Conservation (phyloP, 2,797 vertebrate genomes). For the Mus caroli region DNA sequence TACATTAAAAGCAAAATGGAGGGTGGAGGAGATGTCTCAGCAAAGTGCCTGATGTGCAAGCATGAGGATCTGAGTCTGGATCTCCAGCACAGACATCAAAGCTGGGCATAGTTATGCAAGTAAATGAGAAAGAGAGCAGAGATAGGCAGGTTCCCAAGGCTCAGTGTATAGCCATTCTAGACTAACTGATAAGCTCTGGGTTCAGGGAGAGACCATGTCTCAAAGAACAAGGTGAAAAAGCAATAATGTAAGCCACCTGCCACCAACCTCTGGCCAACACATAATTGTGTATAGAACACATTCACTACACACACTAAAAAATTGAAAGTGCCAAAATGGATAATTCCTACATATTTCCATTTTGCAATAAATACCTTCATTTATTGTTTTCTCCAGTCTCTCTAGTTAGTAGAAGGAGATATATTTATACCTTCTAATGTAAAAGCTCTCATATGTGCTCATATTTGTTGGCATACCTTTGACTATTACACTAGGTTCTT, state of each 20-base stretch:
- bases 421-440: not conserved
- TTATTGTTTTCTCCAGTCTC: not conserved
- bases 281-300: not conserved
- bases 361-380: not conserved
- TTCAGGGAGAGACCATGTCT: not conserved
- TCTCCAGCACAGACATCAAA: not conserved
- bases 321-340: not conserved
- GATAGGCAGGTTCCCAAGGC: not conserved
- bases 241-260: no score
- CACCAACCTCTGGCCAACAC: no score
- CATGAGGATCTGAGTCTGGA: not conserved
- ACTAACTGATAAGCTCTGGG: not conserved
- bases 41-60: not conserved
- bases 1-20: not conserved
- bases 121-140: not conserved
- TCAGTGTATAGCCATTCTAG: not conserved
- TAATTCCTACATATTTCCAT: conserved; percentile 1
- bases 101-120: not conserved
- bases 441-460: not conserved
- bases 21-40: not conserved
- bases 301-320: not conserved
- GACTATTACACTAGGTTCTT: not conserved
- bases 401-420: not conserved
- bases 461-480: no score
- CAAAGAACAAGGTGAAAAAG: not conserved